Evolutionary conservation across 53 echinoderm and acorn worm species (phyloP).

Genomic region (Antedon mediterranea): DNA sequence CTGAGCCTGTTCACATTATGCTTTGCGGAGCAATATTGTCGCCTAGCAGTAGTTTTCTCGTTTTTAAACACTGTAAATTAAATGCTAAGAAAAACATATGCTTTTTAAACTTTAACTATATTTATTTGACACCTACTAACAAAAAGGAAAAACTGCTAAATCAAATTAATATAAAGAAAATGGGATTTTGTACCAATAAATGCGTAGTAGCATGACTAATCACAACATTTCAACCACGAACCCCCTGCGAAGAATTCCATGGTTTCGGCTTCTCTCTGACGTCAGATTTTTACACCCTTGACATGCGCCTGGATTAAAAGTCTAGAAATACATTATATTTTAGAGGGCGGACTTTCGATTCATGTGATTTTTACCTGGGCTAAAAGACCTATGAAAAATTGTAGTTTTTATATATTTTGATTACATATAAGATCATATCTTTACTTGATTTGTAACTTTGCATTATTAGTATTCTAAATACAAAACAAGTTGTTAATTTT

Average conservation of each 20-base stretch:
- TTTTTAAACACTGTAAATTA: no score
- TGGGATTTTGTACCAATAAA: constrained; percentile 16
- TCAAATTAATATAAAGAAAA: background rate
- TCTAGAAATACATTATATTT: background rate
- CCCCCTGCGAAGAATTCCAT: constrained; percentile 92
- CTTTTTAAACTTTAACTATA: no score
- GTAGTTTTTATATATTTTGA: no score
- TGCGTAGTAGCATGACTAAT: constrained; percentile 25
- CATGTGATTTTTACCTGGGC: no score
- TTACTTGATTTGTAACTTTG: no score
- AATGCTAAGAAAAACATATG: no score
- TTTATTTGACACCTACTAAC: no score
- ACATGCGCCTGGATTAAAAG: background rate
- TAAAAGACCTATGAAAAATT: no score
- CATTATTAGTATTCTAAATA: no score
- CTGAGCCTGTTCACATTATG: constrained; percentile 20
- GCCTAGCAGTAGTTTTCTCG: background rate
- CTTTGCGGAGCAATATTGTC: constrained; percentile 42
- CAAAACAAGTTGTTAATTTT: no score
- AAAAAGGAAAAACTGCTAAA: no score
- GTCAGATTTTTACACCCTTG: constrained; percentile 17
- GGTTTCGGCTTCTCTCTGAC: constrained; percentile 89
- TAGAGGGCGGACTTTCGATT: background rate
- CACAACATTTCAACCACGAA: constrained; percentile 38
- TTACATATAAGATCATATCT: no score